Conservation (phyloP, 2,888 invertebrate genomes). For the Muscina levida region DNA sequence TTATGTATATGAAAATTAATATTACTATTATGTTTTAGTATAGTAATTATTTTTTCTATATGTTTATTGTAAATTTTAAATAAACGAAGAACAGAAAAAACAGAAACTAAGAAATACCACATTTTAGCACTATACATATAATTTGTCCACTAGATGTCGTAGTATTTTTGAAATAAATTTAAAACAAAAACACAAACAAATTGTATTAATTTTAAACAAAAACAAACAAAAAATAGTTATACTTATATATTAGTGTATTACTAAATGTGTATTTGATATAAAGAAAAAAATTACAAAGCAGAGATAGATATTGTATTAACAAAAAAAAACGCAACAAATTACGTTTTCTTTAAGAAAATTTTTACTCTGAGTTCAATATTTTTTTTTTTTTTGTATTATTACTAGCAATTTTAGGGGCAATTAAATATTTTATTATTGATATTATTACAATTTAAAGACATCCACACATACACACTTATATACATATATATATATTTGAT, state of each 20-base stretch:
- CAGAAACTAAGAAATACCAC: conserved; percentile 20
- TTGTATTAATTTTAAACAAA: conserved; percentile 23
- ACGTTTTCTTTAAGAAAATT: conserved; percentile 50
- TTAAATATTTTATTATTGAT: conserved; percentile 39
- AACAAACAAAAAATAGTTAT: too few species aligned
- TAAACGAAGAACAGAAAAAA: conserved; percentile 23
- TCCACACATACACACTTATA: not conserved
- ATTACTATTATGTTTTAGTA: conserved; percentile 16
- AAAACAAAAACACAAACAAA: conserved; percentile 9
- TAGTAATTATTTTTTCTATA: conserved; percentile 45
- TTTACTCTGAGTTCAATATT: conserved; percentile 13
- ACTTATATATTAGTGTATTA: conserved; percentile 38
- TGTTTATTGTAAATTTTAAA: conserved; percentile 29
- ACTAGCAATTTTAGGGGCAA: conserved; percentile 40
- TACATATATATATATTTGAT: too few species aligned
- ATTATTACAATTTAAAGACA: conserved; percentile 3
- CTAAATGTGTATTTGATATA: conserved; percentile 19
- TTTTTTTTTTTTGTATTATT: conserved; percentile 25
- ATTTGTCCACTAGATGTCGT: conserved; percentile 41
- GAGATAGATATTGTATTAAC: conserved; percentile 3
- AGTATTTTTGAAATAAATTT: conserved; percentile 22
- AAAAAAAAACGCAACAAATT: conserved; percentile 25
- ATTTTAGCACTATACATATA: conserved; percentile 47
- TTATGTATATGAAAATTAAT: not conserved
- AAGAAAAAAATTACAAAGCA: not conserved